Base-by-base conservation (phyloP, 2,797 vertebrate species). In the Diceros bicornis region DNA sequence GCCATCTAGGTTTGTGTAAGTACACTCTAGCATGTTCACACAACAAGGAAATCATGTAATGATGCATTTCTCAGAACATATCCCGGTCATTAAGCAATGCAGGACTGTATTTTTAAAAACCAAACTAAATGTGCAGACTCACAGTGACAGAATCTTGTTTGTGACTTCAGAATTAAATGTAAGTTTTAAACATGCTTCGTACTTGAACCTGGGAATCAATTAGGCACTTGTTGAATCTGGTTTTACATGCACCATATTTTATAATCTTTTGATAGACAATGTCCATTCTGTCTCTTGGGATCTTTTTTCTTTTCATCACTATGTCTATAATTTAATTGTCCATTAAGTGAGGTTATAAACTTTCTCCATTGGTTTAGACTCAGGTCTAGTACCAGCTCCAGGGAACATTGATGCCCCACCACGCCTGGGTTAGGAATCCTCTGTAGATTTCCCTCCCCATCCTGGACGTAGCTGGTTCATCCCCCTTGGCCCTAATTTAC, bases 201-300 rank as follows among this genome's bases (percentile, higher is more conserved):
- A 17, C n/a, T 57, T 69, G 41, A 77, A 74, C 27, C 44, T 62
- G 29, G 21, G 17, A 18, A 20, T 69, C 52, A 10, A 23, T 23
- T 18, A 47, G 21, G n/a, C 10, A 11, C 9, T 59, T 47, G 2
- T 0, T 62, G 37, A 44, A 47, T 20, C 25, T 52, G 13, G 50
- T 64, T 85, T 59, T 59, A 9, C 2, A 5, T 18, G 41, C 18
- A 16, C 5, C 1, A 0, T 12, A 44, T 64, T 29, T 71, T 89
- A 14, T 37, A 37, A 34, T 55, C 32, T 64, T 85, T 68, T 27
- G 61, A 82, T 84, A 34, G 82, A 27, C 7, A 9, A 0, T 3
- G 11, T 32, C 41, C 8, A 1, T 79, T 85, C 59, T 75, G 47
- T 17, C 8, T 82, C 27, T 74, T 0, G 0, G 10, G 12, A 44